Evolutionary conservation across 2,113 vertebrate genomes (phyloP), one percentile per base, ranked within the genome.

Genomic region (Callorhinus ursinus): DNA sequence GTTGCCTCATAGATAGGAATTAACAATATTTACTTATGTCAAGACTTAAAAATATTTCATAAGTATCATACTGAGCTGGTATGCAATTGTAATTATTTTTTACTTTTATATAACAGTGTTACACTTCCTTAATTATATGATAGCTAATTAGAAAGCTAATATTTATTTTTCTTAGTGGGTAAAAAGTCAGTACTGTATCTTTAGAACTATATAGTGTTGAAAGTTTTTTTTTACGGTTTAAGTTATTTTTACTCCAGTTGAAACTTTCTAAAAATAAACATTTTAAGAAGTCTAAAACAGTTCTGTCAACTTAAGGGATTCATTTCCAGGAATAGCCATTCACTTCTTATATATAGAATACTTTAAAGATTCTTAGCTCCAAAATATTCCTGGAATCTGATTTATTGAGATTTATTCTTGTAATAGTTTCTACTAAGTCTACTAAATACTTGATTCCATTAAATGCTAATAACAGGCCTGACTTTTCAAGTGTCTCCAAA

Each of bases 331-430:
- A 95, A 97, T 95, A 96, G 42, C 59, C 57, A 77, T 49, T 90
- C 33, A 46, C n/a, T 88, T 87, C 51, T 86, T 88, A 90, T 24
- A 72, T 65, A 85, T 8, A 92, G 72, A 95, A 57, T 69, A 88
- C n/a, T 88, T 89, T n/a, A 79, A 96, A 92, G 88, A 84, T 42
- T 42, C 26, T 86, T 67, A 39, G 65, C 31, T n/a, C 39, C 49
- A 4, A 94, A 77, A 74, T 90, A 57, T 92, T 98, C 86, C 93
- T 96, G 82, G 67, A 95, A 97, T 96, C 67, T 92, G 76, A 97
- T 85, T 88, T 92, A 90, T 39, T 85, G 46, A 97, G 92, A 89
- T 93, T 96, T 96, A 92, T 94, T 97, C 90, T 97, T 93, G 36
- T 80, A 95, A 89, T 87, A 55, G 53, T 90, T 94, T 90, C 77